Conservation (phyloP, 2,797 vertebrate species). For the Telmatherina bonti region DNA sequence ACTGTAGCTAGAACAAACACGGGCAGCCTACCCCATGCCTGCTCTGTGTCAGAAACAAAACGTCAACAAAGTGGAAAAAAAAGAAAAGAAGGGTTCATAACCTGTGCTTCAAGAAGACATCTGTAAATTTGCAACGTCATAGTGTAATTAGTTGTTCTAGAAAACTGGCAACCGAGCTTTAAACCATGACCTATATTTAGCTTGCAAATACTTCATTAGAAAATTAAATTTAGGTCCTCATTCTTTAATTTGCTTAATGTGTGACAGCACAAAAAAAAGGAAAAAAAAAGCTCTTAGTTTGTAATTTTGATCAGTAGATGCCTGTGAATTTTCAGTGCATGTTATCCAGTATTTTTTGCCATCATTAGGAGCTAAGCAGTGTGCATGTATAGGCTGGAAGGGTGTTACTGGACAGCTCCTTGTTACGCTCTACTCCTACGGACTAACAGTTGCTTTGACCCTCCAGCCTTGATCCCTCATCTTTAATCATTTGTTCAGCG, state of each 20-base stretch:
- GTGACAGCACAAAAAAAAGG: not conserved
- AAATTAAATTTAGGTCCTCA: slow-evolving; percentile 42
- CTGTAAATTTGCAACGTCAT: slow-evolving; percentile 23
- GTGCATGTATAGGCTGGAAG: slow-evolving; percentile 41
- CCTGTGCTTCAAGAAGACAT: not conserved
- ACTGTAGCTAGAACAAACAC: slow-evolving; percentile 72
- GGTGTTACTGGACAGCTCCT: slow-evolving; percentile 54
- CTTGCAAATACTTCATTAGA: slow-evolving; percentile 34
- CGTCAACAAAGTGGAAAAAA: slow-evolving; percentile 16
- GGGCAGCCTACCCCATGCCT: slow-evolving; percentile 53
- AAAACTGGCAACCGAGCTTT: slow-evolving; percentile 34
- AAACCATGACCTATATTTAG: slow-evolving; percentile 34
- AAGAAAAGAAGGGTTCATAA: slow-evolving; percentile 13
- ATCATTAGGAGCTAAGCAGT: slow-evolving; percentile 36
- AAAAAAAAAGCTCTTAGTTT: not conserved
- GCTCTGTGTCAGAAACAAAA: slow-evolving; percentile 51
- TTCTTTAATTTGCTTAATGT: slow-evolving; percentile 40
- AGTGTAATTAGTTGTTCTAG: slow-evolving; percentile 21
- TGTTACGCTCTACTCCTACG: slow-evolving; percentile 42
- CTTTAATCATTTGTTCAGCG: slow-evolving; percentile 39
- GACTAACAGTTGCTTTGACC: slow-evolving; percentile 49
- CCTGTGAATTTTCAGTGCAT: not conserved
- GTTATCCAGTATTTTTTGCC: slow-evolving; percentile 3
- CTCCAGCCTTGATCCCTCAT: slow-evolving; percentile 59
- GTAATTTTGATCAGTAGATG: slow-evolving; percentile 20